Evolutionary conservation across 2,113 vertebrate genomes (phyloP).

Genomic region (Crypturellus undulatus): DNA sequence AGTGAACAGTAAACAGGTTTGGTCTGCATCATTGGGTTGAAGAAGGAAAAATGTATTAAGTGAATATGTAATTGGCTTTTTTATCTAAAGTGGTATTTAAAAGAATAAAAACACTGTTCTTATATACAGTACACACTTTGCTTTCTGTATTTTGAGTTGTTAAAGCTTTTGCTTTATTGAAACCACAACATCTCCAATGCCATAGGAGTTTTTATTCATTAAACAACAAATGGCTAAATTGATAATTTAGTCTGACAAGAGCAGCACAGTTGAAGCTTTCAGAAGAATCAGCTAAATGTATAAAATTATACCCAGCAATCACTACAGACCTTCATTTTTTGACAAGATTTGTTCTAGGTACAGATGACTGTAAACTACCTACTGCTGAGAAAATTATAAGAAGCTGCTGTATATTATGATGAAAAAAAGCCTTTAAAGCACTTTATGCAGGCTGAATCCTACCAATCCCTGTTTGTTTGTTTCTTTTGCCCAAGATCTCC

Average conservation of each 20-base stretch:
- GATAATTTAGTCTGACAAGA: conserved; percentile 73
- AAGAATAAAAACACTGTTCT: conserved; percentile 54
- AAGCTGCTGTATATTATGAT: conserved; percentile 58
- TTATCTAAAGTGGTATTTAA: conserved; percentile 64
- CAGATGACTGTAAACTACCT: conserved; percentile 65
- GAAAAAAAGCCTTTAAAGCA: conserved; percentile 55
- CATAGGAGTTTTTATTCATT: conserved; percentile 72
- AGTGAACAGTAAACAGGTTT: conserved; percentile 65
- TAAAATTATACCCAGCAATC: conserved; percentile 74
- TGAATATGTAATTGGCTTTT: conserved; percentile 46
- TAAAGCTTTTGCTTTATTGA: conserved; percentile 67
- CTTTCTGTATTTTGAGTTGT: conserved; percentile 54
- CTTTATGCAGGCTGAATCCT: conserved; percentile 24
- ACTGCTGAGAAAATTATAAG: conserved; percentile 70
- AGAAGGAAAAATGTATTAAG: conserved; percentile 63
- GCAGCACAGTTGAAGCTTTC: conserved; percentile 67
- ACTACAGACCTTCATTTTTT: conserved; percentile 69
- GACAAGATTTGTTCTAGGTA: conserved; percentile 71
- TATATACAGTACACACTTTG: conserved; percentile 65
- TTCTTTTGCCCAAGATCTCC: not conserved
- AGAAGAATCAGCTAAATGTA: conserved; percentile 71
- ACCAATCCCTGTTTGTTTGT: conserved; percentile 4
- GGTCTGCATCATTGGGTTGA: conserved; percentile 53
- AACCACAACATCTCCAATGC: conserved; percentile 56
- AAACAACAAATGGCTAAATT: conserved; percentile 72